phyloP scores from a whole-genome alignment of 2,113 vertebrate species.

The Tyrannus savana region DNA sequence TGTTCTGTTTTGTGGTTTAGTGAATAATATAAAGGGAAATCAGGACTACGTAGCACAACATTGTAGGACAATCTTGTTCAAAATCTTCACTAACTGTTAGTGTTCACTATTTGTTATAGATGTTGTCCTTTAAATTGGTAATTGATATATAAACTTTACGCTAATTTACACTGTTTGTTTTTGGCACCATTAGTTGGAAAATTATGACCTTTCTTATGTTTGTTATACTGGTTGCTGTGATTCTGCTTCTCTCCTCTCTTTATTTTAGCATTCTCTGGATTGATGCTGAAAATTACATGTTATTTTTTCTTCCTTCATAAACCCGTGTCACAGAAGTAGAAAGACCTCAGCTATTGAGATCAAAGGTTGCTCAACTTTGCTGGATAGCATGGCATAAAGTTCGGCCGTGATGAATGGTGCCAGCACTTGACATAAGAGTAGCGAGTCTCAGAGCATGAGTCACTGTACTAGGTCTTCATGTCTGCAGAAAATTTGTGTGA shows the following conservation, averaged over 20 bases:
- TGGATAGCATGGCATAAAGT: not conserved
- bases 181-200: conserved; percentile 4
- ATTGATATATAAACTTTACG: not conserved
- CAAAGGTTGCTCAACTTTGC: conserved; percentile 53
- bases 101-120: not conserved
- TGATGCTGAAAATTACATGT: conserved; percentile 61
- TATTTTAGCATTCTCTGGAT: conserved; percentile 26
- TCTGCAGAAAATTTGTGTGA: conserved; percentile 60
- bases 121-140: not conserved
- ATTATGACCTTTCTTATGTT: not conserved
- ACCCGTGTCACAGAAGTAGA: not conserved
- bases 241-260: not conserved
- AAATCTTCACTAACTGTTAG: not conserved
- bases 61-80: not conserved
- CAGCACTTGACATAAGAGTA: conserved; percentile 56
- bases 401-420: not conserved
- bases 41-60: not conserved
- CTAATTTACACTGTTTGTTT: not conserved
- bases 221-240: not conserved
- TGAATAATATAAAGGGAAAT: not conserved
- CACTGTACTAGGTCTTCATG: conserved; percentile 19
- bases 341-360: conserved; percentile 20
- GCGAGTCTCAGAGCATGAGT: conserved; percentile 52
- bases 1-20: not conserved
- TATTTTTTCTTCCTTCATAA: conserved; percentile 41